Evolutionary conservation across 1,140 invertebrate genomes (phyloP), one percentile per base, ranked within the genome.

Genomic region (Drosophila santomea): DNA sequence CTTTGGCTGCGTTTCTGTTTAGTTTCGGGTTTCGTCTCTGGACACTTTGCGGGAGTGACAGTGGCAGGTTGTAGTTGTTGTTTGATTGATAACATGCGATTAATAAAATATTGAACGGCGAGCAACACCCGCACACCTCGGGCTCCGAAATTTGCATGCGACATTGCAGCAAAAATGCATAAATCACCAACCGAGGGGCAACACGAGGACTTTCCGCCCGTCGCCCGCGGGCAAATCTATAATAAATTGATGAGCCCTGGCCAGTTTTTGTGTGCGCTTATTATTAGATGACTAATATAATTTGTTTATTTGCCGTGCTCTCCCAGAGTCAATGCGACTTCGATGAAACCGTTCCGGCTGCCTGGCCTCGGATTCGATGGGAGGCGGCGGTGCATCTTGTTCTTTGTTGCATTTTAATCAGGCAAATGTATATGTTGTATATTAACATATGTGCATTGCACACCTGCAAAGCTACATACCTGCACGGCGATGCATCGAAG

Each of bases 31-130:
- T 58, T 50, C 61, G 61, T 77, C 50, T 66, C 60, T 36, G 35
- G 59, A 56, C 72, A 72, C 72, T 72, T 55, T 74, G 55, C 41
- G 58, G 59, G 39, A 47, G 36, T 58, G 44, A 45, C 62, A 72
- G 43, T 83, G 79, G 41, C 80, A 82, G 69, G 77, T 82, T 69
- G 62, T 73, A 66, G 72, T 81, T 78, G 74, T 69, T 83, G 72
- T 83, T 83, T 89, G 84, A 88, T 89, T 88, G 84, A 88, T 88
- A 88, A 84, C 84, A 84, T 89, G 75, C 80, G 84, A 88, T 88
- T 88, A 88, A 89, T 88, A 88, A 88, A 88, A 89, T 88, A 88
- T 88, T 88, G 83, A 82, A 78, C 48, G 61, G 45, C 25, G 58
- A 57, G 48, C 62, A 60, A 77, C 78, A 78, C 62, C 74, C 64